Base-by-base conservation (phyloP, 2,888 invertebrate species). In the Trypoxylon attenuatum region DNA sequence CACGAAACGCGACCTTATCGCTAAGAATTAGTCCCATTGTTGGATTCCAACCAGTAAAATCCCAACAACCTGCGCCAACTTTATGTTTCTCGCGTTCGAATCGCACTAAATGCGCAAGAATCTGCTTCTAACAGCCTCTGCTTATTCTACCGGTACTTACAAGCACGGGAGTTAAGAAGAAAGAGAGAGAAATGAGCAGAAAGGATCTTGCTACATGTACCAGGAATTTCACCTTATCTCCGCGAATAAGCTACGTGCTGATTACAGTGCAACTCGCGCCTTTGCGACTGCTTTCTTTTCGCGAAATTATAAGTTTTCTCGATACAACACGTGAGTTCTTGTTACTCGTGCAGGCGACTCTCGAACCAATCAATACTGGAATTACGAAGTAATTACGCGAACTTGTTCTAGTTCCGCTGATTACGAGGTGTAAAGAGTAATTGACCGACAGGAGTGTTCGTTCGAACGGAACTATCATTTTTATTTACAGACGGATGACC, bases 1-100 rank as follows among this genome's bases (percentile, higher is more conserved):
- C 77, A 71, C 64, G 69, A 59, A 65, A 65, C 66, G 53, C 56
- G 16, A 41, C 27, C 61, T 75, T 73, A 78, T 78, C 73, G 59
- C 51, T 22, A 21, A 50, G 69, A 74, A 79, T 78, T 78, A 72
- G 65, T 65, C 54, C n/a, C n/a, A n/a, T n/a, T n/a, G n/a, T n/a
- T n/a, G n/a, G n/a, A n/a, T n/a, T n/a, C n/a, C n/a, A n/a, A n/a
- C n/a, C n/a, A n/a, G n/a, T n/a, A n/a, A n/a, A n/a, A n/a, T n/a
- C n/a, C n/a, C n/a, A n/a, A n/a, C n/a, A n/a, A n/a, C n/a, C n/a
- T n/a, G n/a, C n/a, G n/a, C n/a, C n/a, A n/a, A n/a, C n/a, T n/a
- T n/a, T n/a, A 13, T 33, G 10, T 33, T 33, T 33, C 33, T 33
- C 33, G 10, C 33, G 1, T 33, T 33, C n/a, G n/a, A n/a, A n/a